Conservation (phyloP, 2,113 vertebrate genomes). For the Procavia capensis region DNA sequence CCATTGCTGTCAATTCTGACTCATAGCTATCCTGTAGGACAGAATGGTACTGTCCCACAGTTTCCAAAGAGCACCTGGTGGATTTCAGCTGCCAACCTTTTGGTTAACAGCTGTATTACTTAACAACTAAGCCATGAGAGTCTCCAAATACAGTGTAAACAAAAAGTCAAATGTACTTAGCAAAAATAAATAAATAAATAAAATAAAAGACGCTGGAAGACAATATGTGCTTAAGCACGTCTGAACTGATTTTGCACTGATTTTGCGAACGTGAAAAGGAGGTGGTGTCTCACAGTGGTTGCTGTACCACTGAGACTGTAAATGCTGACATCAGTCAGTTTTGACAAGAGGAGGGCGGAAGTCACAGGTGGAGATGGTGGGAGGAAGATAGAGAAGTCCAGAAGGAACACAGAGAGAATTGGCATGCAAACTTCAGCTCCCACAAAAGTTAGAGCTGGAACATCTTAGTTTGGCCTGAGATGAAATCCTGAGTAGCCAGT, state of each 20-base stretch:
- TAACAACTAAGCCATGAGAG: too few species aligned
- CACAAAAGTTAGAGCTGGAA: not conserved
- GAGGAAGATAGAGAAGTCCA: not conserved
- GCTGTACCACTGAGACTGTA: not conserved
- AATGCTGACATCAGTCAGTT: not conserved
- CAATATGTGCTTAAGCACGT: not conserved
- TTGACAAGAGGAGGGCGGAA: not conserved
- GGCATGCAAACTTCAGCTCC: not conserved
- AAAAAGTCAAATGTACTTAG: not conserved
- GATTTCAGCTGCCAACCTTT: too few species aligned
- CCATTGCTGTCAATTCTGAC: too few species aligned
- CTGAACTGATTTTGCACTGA: not conserved
- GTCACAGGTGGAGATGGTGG: not conserved
- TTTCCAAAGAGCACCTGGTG: too few species aligned
- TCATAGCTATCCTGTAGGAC: too few species aligned
- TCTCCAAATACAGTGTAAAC: not conserved
- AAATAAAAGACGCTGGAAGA: not conserved
- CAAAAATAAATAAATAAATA: not conserved
- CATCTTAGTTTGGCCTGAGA: not conserved
- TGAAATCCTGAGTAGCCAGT: not conserved
- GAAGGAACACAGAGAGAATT: not conserved
- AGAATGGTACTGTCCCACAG: too few species aligned
- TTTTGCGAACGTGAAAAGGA: not conserved
- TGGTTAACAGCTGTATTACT: too few species aligned
- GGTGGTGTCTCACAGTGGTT: not conserved